Evolutionary conservation across 2,888 invertebrate species (phyloP).

Genomic region (Tetranychus piercei): DNA sequence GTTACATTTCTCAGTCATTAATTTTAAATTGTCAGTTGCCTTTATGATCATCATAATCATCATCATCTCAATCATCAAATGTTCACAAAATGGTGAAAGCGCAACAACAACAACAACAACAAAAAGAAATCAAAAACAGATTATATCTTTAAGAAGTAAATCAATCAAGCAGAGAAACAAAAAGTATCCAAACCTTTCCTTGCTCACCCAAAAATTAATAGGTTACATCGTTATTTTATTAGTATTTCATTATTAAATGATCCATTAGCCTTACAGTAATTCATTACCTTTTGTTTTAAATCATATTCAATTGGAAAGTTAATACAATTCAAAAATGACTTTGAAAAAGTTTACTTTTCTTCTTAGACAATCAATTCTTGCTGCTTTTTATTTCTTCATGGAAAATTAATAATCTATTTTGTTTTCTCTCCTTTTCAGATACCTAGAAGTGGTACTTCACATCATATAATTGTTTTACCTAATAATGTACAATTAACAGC

Average conservation of each 20-base stretch:
- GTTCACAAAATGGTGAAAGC: no score
- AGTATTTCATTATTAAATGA: no score
- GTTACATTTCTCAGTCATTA: not conserved
- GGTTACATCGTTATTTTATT: not conserved
- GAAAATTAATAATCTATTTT: not conserved
- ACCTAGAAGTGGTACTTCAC: not conserved
- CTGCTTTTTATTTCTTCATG: not conserved
- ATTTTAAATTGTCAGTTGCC: not conserved
- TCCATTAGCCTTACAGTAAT: no score
- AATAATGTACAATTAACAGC: not conserved
- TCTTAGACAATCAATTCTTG: no score
- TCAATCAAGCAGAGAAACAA: not conserved
- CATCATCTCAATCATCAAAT: not conserved
- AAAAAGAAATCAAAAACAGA: not conserved
- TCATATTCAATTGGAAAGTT: no score
- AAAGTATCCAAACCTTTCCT: not conserved
- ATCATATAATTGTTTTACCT: conserved; percentile 8
- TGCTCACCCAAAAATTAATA: not conserved
- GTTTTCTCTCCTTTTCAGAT: not conserved
- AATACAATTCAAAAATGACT: no score
- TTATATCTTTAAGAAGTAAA: not conserved
- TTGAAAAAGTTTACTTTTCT: not conserved
- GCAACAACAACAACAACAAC: not conserved
- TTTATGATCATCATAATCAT: not conserved
- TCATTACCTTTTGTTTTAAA: no score